Base-by-base conservation (phyloP, 2,888 invertebrate species). In the Leuctra nigra region DNA sequence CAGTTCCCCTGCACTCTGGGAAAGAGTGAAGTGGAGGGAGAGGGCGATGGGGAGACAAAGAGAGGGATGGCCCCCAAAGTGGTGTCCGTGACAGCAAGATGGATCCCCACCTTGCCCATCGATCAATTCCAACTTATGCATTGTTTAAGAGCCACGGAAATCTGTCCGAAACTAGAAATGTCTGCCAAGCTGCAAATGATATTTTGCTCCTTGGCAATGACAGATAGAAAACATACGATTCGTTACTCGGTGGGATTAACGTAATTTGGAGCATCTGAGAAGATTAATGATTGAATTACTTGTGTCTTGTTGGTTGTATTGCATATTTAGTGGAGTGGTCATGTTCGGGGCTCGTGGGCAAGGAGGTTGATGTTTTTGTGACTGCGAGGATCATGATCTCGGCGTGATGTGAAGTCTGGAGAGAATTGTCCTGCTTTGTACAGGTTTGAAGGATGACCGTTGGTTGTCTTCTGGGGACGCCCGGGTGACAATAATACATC, bases 61-160 rank as follows among this genome's bases (percentile, higher is more conserved):
- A 39, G 59, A 39, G 44, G 53, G 52, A 55, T 38, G 54, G 59
- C 54, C 56, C 58, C 61, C 55, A 54, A 57, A 59, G 60, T 56
- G 60, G 60, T 54, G 56, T 48, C 56, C 55, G 33, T 60, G 60
- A 60, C 60, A 60, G 60, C 55, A 58, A 60, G 58, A 60, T 60
- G 58, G 60, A 60, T 58, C 60, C 60, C 60, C 60, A 23, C 52
- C 52, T 55, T 50, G 60, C 53, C 58, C 60, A 60, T 60, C 60
- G 60, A 60, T 60, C 60, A 60, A 56, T 36, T 56, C 58, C 56
- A 58, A 58, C 55, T 57, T 59, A 57, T 59, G 60, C 60, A 60
- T 60, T 60, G 60, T 60, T 60, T 60, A 60, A 58, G 56, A 57
- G 59, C 57, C 55, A 55, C 54, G 59, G 53, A 59, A 59, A 59